Evolutionary conservation across 1,140 invertebrate genomes (phyloP).

Genomic region (Chrysopa pallens): DNA sequence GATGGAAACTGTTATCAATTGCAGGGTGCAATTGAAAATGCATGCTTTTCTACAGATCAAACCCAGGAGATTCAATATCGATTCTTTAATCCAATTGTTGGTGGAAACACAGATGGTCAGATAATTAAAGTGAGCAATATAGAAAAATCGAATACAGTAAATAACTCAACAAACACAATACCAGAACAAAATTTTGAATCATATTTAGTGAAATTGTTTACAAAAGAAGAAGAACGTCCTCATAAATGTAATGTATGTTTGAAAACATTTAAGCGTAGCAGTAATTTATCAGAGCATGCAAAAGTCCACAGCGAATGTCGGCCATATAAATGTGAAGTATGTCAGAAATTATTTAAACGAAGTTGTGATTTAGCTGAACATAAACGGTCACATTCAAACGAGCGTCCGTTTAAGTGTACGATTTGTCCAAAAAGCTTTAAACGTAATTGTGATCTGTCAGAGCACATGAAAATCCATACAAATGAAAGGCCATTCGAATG

Average conservation of each 20-base stretch:
- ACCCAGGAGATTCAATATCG: too few relatives aligned
- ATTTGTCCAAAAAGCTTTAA: constrained; percentile 11
- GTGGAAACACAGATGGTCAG: too few relatives aligned
- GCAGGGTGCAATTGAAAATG: too few relatives aligned
- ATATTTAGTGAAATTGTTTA: too few relatives aligned
- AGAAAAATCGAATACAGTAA: too few relatives aligned
- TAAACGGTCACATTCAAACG: constrained; percentile 24
- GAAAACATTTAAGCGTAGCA: neutral
- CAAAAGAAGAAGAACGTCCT: neutral
- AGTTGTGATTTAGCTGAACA: constrained; percentile 15
- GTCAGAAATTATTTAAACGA: constrained; percentile 10
- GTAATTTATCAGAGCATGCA: neutral
- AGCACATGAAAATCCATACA: constrained; percentile 9
- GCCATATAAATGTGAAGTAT: constrained; percentile 11
- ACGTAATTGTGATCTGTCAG: constrained; percentile 7
- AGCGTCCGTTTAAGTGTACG: constrained; percentile 13
- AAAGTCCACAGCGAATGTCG: constrained; percentile 5
- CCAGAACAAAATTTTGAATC: too few relatives aligned
- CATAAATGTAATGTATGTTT: neutral
- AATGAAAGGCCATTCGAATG: constrained; percentile 16
- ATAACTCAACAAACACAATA: too few relatives aligned
- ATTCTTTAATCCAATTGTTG: too few relatives aligned
- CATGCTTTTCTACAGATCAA: too few relatives aligned
- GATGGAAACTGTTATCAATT: too few relatives aligned
- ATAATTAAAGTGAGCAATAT: too few relatives aligned